Evolutionary conservation across 1,140 invertebrate genomes (phyloP).

Genomic region (Drosophila ficusphila): DNA sequence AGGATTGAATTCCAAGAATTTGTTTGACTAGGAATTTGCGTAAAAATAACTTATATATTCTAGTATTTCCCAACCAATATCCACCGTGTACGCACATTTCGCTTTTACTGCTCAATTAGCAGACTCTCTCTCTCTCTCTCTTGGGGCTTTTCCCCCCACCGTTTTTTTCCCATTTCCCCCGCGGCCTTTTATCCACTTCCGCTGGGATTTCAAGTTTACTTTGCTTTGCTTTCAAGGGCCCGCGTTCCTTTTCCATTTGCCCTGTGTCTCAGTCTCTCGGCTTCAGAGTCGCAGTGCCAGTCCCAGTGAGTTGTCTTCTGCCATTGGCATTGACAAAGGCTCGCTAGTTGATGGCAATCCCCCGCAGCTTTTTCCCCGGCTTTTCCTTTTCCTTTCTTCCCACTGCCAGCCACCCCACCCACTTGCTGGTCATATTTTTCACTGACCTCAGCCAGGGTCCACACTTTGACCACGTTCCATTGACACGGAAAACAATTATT

Average conservation of each 20-base stretch:
- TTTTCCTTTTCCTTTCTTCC: not conserved
- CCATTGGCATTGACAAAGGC: slow-evolving; percentile 76
- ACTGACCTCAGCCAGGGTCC: slow-evolving; percentile 36
- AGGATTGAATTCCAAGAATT: no score
- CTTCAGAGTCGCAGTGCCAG: not conserved
- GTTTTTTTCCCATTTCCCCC: not conserved
- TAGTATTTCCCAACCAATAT: not conserved
- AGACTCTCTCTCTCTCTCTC: slow-evolving; percentile 16
- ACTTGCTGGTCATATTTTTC: no score
- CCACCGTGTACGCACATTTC: slow-evolving; percentile 32
- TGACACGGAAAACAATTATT: not conserved
- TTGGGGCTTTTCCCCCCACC: not conserved
- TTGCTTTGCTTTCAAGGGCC: slow-evolving; percentile 41
- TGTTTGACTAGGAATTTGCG: not conserved
- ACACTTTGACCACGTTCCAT: slow-evolving; percentile 15
- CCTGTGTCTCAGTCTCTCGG: not conserved
- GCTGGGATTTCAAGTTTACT: slow-evolving; percentile 61
- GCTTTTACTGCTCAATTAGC: slow-evolving; percentile 76
- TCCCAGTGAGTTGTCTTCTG: slow-evolving; percentile 48
- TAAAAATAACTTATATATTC: not conserved
- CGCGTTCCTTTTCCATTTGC: not conserved
- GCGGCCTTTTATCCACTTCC: slow-evolving; percentile 34
- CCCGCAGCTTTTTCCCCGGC: not conserved
- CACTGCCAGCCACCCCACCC: no score
- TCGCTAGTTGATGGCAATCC: slow-evolving; percentile 16